These are phyloP conservation scores for Trissolcus basalis DNA, from an alignment of 1,140 invertebrate genomes.

Conservation along the genomic window DNA sequence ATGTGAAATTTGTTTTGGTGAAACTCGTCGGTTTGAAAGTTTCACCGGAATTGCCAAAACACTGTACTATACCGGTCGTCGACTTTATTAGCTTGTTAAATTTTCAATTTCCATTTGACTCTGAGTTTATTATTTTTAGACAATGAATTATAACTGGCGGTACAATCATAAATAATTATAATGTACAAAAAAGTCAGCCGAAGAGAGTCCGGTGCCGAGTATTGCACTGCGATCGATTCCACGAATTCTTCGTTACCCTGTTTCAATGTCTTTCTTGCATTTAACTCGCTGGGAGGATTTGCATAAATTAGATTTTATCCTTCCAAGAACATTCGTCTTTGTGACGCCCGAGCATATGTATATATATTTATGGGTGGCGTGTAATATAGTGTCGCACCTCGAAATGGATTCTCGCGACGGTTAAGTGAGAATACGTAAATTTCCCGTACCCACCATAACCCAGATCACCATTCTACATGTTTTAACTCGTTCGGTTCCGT, in stretches of 20 bases:
- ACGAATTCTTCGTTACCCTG: constrained; percentile 66
- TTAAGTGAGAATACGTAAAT: constrained; percentile 21
- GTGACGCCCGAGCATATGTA: constrained; percentile 62
- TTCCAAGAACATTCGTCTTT: constrained; percentile 74
- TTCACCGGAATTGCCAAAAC: constrained; percentile 2
- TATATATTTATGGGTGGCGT: constrained; percentile 60
- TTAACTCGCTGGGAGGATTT: constrained; percentile 69
- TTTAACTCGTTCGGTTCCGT: constrained; percentile 25
- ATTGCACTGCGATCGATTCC: constrained; percentile 69
- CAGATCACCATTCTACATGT: constrained; percentile 41
- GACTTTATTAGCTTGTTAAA: constrained; percentile 36
- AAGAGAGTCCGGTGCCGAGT: constrained; percentile 41
- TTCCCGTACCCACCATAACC: constrained; percentile 20
- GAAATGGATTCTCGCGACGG: constrained; percentile 58
- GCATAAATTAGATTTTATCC: constrained; percentile 77
- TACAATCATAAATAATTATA: constrained; percentile 52
- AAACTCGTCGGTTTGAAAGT: too few species aligned
- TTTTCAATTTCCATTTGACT: constrained; percentile 40
- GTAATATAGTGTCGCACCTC: constrained; percentile 61
- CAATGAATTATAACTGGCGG: constrained; percentile 35
- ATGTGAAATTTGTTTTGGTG: too few species aligned
- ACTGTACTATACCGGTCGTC: constrained; percentile 16
- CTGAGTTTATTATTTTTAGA: constrained; percentile 29
- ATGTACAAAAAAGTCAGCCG: constrained; percentile 43
- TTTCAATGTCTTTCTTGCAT: constrained; percentile 66